phyloP scores from a whole-genome alignment of 2,797 vertebrate species.

The Erethizon dorsatum region DNA sequence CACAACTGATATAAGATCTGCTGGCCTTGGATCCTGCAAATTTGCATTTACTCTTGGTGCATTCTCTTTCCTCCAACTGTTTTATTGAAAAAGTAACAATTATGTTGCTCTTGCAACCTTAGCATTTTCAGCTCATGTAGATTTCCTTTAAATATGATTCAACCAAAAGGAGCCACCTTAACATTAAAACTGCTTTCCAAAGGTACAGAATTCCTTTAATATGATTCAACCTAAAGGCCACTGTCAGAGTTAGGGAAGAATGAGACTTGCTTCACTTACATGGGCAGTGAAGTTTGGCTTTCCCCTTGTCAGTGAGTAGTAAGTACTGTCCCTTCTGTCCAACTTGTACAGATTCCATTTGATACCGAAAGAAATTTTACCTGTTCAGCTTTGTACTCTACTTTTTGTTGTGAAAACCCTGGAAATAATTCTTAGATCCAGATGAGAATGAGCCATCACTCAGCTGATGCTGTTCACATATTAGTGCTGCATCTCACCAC shows the following conservation, averaged over 20 bases:
- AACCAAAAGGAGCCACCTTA: conserved; percentile 36
- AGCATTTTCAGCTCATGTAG: background rate
- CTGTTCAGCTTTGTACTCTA: background rate
- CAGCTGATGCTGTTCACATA: background rate
- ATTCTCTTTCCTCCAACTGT: background rate
- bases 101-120: background rate
- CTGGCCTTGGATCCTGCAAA: background rate
- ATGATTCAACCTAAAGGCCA: conserved; percentile 50
- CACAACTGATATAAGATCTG: background rate
- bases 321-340: background rate
- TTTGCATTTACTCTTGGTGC: background rate
- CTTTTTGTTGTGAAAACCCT: background rate
- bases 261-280: background rate
- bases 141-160: background rate
- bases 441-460: background rate
- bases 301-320: conserved; percentile 38
- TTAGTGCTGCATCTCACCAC: background rate
- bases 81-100: background rate
- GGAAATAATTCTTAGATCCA: background rate
- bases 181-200: background rate
- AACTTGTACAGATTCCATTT: background rate
- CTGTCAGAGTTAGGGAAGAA: background rate
- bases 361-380: background rate
- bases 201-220: background rate
- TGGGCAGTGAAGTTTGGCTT: conserved; percentile 24